Evolutionary conservation across 2,113 vertebrate genomes (phyloP).

Genomic region (Agapornis roseicollis): DNA sequence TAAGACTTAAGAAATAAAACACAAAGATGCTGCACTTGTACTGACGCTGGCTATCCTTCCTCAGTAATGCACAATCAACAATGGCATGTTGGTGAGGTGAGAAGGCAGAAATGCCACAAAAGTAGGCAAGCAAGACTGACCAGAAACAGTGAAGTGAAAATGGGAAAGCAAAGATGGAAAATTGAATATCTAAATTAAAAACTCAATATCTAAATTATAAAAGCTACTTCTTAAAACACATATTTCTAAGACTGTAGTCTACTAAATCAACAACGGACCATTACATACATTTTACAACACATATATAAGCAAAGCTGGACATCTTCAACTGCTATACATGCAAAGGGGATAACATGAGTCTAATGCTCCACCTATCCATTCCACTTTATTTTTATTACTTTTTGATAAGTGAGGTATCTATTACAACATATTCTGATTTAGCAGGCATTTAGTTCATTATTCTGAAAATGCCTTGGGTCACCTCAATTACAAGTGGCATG

Average conservation of each 20-base stretch:
- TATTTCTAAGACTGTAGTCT: background rate
- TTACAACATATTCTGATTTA: background rate
- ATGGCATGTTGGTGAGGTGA: background rate
- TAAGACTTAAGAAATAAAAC: background rate
- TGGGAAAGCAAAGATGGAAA: background rate
- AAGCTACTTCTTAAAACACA: background rate
- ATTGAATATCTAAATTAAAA: background rate
- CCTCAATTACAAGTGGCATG: background rate
- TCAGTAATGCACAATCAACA: background rate
- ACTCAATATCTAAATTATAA: background rate
- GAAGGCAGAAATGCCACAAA: background rate
- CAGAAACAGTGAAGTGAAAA: background rate
- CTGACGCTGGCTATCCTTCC: background rate
- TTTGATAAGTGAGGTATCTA: background rate
- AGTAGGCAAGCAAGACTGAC: background rate
- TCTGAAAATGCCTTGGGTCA: background rate
- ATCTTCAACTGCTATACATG: background rate
- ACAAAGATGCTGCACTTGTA: background rate
- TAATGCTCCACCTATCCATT: background rate
- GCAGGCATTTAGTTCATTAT: background rate
- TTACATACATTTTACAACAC: background rate
- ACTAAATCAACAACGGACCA: background rate
- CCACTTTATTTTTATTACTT: background rate
- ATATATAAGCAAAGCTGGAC: background rate
- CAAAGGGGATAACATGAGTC: background rate